Evolutionary conservation across 2,888 invertebrate species (phyloP), one percentile per base, ranked within the genome.

Genomic region (Proisotoma minuta): DNA sequence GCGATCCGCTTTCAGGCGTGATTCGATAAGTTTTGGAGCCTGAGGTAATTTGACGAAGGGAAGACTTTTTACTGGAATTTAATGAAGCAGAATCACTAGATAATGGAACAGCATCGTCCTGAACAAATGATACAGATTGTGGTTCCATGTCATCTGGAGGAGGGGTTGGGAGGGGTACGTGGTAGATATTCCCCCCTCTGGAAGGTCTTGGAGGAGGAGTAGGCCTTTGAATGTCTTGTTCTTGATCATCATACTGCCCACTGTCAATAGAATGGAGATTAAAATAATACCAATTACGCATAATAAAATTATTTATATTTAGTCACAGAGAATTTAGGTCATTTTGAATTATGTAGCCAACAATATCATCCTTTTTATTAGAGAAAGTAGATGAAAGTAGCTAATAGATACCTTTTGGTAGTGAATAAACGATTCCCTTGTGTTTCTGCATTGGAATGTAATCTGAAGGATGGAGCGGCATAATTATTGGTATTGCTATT

Each of bases 121-220:
- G 73, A 5, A 73, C 73, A 60, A 93, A 93, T 59, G 91, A 92
- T 75, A 93, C 92, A 80, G 89, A 91, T 77, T 93, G 93, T 0
- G 93, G 92, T 75, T 91, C 91, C 91, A 93, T 92, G 76, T 91
- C 91, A 76, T 90, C 91, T 23, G 84, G 84, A 59, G 86, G 84
- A 27, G 85, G 86, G 15, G 84, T 83, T 48, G 86, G 84, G 51
- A 85, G 81, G 1, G 86, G 83, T 10, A 84, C 82, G 67, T 84
- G 84, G 50, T 79, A 71, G 63, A 78, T 72, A 63, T 77, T 66
- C 79, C 51, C 83, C n/a, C 59, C 26, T 34, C 64, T 59, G 23
- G 68, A 57, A 49, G 70, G 69, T 49, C 71, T 34, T 28, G 72
- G 73, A 39, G 73, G 71, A 53, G 74, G 69, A n/a, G 69, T 72